Conservation (phyloP, 1,140 invertebrate species). For the Plodia interpunctella region DNA sequence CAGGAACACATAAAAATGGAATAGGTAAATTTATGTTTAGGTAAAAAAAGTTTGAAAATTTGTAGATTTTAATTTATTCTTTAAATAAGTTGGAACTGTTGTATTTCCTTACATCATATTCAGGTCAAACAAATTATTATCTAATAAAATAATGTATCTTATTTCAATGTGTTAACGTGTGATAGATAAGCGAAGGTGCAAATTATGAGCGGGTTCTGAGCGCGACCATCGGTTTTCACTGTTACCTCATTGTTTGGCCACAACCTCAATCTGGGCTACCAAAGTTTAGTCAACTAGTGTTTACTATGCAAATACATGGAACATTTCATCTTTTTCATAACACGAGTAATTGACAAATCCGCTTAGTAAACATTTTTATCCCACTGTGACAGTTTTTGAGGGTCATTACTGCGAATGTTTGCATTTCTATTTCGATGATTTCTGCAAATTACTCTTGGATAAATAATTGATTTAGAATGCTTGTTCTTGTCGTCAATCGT, state of each 20-base stretch:
- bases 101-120: too few species aligned
- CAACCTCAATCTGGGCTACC: slow-evolving; percentile 36
- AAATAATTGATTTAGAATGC: neutral
- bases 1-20: too few species aligned
- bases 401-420: slow-evolving; percentile 14
- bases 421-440: slow-evolving; percentile 5
- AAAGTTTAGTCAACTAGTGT: slow-evolving; percentile 20
- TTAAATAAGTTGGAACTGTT: too few species aligned
- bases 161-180: slow-evolving; percentile 11
- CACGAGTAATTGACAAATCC: slow-evolving; percentile 17
- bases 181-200: slow-evolving; percentile 43
- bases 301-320: neutral
- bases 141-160: slow-evolving; percentile 33
- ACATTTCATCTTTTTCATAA: slow-evolving; percentile 4
- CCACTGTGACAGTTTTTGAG: slow-evolving; percentile 4
- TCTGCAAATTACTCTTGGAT: neutral
- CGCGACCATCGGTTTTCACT: slow-evolving; percentile 44
- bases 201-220: slow-evolving; percentile 37
- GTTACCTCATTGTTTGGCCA: slow-evolving; percentile 59
- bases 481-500: too few species aligned
- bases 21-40: too few species aligned
- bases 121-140: slow-evolving; percentile 25
- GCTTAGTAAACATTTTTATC: slow-evolving; percentile 11
- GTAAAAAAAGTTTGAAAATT: too few species aligned
- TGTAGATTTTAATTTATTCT: too few species aligned